Evolutionary conservation across 2,797 vertebrate species (phyloP), one percentile per base, ranked within the genome.

Genomic region (Nothura maculosa): DNA sequence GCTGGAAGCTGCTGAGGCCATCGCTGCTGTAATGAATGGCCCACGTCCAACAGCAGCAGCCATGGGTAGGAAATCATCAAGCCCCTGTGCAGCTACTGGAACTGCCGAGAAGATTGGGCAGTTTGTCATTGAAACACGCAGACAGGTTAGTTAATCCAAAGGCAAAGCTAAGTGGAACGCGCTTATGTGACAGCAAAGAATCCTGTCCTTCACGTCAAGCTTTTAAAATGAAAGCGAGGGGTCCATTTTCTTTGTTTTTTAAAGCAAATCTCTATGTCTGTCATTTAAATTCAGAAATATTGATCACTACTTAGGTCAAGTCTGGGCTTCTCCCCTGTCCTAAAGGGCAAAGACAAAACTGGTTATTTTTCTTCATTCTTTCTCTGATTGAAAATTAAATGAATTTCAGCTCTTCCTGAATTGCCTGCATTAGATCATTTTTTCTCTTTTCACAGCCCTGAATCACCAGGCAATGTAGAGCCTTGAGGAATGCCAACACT

Each of bases 1-100:
- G n/a, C 87, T 30, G 69, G 72, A 61, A 90, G 82, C 78, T 75
- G 94, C 92, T 89, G 89, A 96, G 81, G 90, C 77, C 86, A 86
- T 77, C 93, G 83, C 43, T 90, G 38, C 87, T 61, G 83, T 12
- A 77, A 83, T 18, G 58, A 73, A 73, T 52, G 94, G 94, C 90
- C 85, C 30, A 22, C 54, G 52, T 69, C 90, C 94, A 83, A 30
- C 27, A 40, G 74, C 4, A 28, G 60, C 76, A 92, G 58, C 48
- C 81, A 62, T 27, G 68, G 80, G 42, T 6, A 38, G 7, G 81
- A 70, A 94, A 62, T 12, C 55, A 40, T 32, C 76, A 82, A 69
- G 60, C 21, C 63, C 45, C 72, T 5, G 18, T 64, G 87, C 76
- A 78, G 58, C 25, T 63, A 88, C 81, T 81, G 72, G 1, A 68